These are phyloP conservation scores for Gila robusta DNA, from an alignment of 2,797 vertebrate genomes.

Conservation along the genomic window DNA sequence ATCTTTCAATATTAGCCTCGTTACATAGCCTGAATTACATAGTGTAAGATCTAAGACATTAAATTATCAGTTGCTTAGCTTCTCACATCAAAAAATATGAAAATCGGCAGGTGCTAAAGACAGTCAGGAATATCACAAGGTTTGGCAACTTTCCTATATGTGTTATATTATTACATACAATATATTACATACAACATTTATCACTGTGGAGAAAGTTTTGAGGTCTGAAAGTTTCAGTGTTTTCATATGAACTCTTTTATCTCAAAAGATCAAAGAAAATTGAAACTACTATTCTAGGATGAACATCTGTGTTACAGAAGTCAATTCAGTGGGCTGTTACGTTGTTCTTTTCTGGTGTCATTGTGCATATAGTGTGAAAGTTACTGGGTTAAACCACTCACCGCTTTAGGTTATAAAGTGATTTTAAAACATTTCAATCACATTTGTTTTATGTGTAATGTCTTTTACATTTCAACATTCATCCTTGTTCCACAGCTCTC, in stretches of 20 bases:
- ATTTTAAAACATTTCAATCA: neutral
- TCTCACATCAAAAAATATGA: neutral
- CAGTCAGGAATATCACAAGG: neutral
- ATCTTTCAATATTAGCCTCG: neutral
- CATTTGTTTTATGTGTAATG: neutral
- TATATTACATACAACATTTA: neutral
- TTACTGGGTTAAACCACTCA: neutral
- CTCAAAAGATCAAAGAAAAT: constrained; percentile 17
- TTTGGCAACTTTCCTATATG: neutral
- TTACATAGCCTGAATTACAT: neutral
- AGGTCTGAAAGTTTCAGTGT: constrained; percentile 10
- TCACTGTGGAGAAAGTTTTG: neutral
- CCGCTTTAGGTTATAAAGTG: neutral
- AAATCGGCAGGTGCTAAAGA: neutral
- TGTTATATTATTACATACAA: too few relatives aligned
- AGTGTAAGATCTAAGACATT: neutral
- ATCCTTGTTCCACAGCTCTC: neutral
- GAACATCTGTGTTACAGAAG: constrained; percentile 3
- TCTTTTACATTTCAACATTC: neutral
- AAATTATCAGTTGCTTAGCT: neutral
- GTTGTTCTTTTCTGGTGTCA: neutral
- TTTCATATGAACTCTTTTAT: neutral
- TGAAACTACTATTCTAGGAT: neutral
- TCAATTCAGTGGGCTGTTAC: neutral
- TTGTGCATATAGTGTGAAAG: neutral